Evolutionary conservation across 2,797 vertebrate genomes (phyloP), one percentile per base, ranked within the genome.

Genomic region (Falco berigora): DNA sequence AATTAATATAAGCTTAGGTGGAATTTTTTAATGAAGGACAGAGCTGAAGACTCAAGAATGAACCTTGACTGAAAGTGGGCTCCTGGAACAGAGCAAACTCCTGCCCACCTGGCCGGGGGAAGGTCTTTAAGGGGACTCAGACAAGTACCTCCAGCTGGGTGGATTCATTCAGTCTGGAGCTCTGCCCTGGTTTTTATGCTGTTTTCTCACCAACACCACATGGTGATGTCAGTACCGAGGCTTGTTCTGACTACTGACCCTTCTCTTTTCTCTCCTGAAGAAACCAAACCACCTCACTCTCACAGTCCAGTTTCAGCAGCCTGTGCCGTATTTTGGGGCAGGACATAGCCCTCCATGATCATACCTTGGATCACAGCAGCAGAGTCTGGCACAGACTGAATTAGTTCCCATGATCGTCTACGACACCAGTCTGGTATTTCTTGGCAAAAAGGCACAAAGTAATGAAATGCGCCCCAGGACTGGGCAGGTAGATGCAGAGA

Each of bases 401-500:
- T 62, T 27, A 42, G 64, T 92, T 96, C 94, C 88, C 86, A 36
- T 86, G 79, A 90, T 71, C 3, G 3, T 30, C 88, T 93, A 92
- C 68, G 30, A 40, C 79, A 91, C 68, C 79, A 86, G 92, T 92
- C 96, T 96, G 95, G 88, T 95, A 95, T 96, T 95, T 86, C 86
- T 59, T 94, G 92, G 94, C 94, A 94, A 24, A 86, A 67, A 63
- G 72, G 88, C 86, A 69, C 68, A 56, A n/a, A 74, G 83, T 4
- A 56, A 80, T 53, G 88, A 86, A 71, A 56, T 4, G 80, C 6
- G 68, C 83, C 88, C 89, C 10, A 0, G 89, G 96, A 69, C 3
- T 72, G 76, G 86, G 94, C 92, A 92, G 92, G 96, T 34, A 92
- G 91, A 30, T 78, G 92, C 95, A 88, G 64, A 77, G 95, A 90